Base-by-base conservation (phyloP, 2,797 vertebrate genomes). In the Crenichthys baileyi region DNA sequence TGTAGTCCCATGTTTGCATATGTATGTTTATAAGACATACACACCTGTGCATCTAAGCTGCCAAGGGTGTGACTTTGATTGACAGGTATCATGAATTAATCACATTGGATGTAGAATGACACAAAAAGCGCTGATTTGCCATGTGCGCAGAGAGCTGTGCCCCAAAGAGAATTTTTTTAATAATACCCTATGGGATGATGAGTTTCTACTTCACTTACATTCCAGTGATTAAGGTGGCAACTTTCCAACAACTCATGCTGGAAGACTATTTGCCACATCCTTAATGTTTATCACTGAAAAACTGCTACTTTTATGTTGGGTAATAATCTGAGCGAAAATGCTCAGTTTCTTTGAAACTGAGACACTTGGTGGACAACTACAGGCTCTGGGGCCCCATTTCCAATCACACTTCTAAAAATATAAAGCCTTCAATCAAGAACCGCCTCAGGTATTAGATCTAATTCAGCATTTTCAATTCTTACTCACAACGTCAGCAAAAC, bases 201-300 rank as follows among this genome's bases (percentile, higher is more conserved):
- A 22, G 1, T 71, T 51, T 67, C 77, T 13, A 58, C 60, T 84
- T 82, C 58, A 60, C 61, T 85, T 71, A 75, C 46, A 80, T 82
- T 85, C 88, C 72, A 79, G 36, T 58, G 80, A 87, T 80, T 80
- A 81, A 70, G 80, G 85, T 78, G 63, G 78, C 70, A 68, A 67
- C 78, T 60, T 81, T 81, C 81, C 77, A 82, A 78, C 75, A 88
- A 72, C 55, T 31, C 81, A 50, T 8, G 31, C 72, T 72, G 56
- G 58, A 60, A 63, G 73, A 29, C 73, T 76, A 65, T 20, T 70
- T 67, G 79, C 61, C 73, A 79, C 39, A 56, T 39, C 70, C 70
- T 75, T 46, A 79, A 51, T 78, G 77, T 75, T 83, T 78, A 88
- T 77, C 75, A 46, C 36, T 72, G 56, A 60, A 72, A 76, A 78